phyloP scores from a whole-genome alignment of 2,113 vertebrate genomes.

The Silurus asotus region DNA sequence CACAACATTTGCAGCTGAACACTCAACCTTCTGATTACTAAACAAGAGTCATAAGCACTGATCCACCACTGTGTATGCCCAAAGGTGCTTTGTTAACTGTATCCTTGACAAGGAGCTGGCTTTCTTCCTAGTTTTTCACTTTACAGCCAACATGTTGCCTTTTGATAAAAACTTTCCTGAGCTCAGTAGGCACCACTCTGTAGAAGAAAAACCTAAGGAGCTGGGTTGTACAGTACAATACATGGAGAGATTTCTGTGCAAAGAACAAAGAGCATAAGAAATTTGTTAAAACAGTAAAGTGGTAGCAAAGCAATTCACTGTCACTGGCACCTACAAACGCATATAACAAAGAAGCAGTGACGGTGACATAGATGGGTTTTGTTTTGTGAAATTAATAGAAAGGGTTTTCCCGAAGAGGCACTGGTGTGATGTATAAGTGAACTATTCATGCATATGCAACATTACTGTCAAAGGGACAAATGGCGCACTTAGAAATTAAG shows the following conservation, averaged over 20 bases:
- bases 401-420: neutral
- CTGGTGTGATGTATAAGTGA: neutral
- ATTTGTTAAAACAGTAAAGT: constrained; percentile 10
- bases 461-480: neutral
- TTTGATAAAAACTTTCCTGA: neutral
- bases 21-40: neutral
- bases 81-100: neutral
- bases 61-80: neutral
- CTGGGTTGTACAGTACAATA: neutral
- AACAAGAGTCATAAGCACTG: neutral
- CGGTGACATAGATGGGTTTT: neutral
- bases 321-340: neutral
- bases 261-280: neutral
- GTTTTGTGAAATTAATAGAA: neutral
- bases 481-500: neutral
- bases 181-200: neutral
- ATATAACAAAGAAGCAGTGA: neutral
- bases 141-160: neutral
- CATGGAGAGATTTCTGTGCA: neutral
- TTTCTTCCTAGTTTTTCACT: neutral
- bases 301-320: neutral
- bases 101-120: neutral
- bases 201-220: neutral
- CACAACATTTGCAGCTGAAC: neutral
- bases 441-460: neutral